These are phyloP conservation scores for Blastobasis adustella DNA, from an alignment of 2,888 invertebrate species.

Conservation along the genomic window DNA sequence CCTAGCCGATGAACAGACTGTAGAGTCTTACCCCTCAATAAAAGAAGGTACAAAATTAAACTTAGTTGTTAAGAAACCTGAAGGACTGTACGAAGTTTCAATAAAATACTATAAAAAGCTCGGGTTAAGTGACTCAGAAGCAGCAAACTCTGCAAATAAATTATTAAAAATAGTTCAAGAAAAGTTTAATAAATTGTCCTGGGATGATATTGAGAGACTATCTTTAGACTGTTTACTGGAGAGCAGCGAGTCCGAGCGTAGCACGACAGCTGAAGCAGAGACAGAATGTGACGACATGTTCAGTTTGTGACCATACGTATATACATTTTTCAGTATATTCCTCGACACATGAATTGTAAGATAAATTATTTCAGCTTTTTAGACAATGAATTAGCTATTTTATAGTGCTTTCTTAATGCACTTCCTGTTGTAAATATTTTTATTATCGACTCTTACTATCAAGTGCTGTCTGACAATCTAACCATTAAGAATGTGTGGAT, in stretches of 20 bases:
- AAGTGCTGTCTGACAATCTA: too few species aligned
- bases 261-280: constrained; percentile 24
- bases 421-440: too few species aligned
- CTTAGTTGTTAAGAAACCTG: constrained; percentile 80
- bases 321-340: too few species aligned
- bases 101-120: constrained; percentile 76
- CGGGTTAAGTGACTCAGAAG: constrained; percentile 76
- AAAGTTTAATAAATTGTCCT: constrained; percentile 70
- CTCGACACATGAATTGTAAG: too few species aligned
- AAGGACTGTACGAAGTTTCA: constrained; percentile 74
- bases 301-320: not conserved
- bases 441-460: too few species aligned
- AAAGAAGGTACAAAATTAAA: constrained; percentile 85
- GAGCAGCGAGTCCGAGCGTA: constrained; percentile 24
- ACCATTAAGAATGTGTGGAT: too few species aligned
- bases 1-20: constrained; percentile 80
- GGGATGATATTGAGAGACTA: constrained; percentile 76
- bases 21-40: constrained; percentile 81
- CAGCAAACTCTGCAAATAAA: constrained; percentile 74
- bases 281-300: constrained; percentile 26
- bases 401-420: too few species aligned
- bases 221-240: constrained; percentile 48
- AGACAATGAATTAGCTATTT: too few species aligned
- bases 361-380: too few species aligned
- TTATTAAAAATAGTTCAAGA: constrained; percentile 71